phyloP scores from a whole-genome alignment of 2,888 invertebrate species.

The Xanthorhoe spadicearia region DNA sequence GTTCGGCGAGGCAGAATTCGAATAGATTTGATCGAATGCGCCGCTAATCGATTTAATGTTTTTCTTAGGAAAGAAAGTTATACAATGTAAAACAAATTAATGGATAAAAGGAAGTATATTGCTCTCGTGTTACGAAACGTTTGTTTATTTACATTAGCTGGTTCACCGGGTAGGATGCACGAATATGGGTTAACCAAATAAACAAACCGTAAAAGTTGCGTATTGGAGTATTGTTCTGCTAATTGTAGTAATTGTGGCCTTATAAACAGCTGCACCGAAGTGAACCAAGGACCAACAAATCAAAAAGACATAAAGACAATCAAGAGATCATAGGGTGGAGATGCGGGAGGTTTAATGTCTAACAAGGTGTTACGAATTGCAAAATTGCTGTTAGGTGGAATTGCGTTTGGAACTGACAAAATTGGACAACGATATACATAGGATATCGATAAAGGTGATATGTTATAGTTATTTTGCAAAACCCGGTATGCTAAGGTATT shows the following conservation, averaged over 20 bases:
- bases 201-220: constrained; percentile 29
- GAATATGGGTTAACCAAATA: constrained; percentile 3
- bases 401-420: not conserved
- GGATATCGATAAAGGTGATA: constrained; percentile 45
- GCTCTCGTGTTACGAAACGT: constrained; percentile 45
- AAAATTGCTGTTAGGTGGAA: constrained; percentile 26
- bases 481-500: constrained; percentile 60
- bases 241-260: constrained; percentile 40
- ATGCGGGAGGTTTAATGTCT: constrained; percentile 62
- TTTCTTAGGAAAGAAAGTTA: constrained; percentile 50
- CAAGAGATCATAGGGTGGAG: constrained; percentile 51
- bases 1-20: constrained; percentile 1
- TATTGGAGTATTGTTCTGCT: constrained; percentile 32
- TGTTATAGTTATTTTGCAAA: constrained; percentile 59
- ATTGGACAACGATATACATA: not conserved
- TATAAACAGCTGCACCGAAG: constrained; percentile 41
- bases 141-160: constrained; percentile 41
- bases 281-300: constrained; percentile 64
- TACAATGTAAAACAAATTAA: constrained; percentile 51
- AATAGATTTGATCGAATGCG: constrained; percentile 35
- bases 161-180: constrained; percentile 33
- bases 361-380: constrained; percentile 62
- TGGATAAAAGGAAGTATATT: constrained; percentile 14
- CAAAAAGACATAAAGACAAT: constrained; percentile 66
- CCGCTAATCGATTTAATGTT: constrained; percentile 54